Evolutionary conservation across 2,888 invertebrate species (phyloP), one percentile per base, ranked within the genome.

Genomic region (Pseudococcus jackbeardsleyi): DNA sequence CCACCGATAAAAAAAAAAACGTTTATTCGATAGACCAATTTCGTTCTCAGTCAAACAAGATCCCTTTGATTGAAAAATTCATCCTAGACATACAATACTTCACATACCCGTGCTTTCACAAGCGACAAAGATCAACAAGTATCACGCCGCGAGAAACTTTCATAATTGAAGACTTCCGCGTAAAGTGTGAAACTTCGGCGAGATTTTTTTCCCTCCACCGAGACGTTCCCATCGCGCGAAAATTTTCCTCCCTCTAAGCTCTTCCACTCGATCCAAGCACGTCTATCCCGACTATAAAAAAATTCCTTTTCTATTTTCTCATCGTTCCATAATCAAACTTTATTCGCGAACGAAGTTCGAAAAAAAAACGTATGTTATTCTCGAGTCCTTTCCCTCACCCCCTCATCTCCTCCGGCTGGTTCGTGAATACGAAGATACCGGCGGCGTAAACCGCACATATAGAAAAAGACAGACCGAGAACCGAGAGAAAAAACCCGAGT

Each of bases 121-220:
- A 22, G 22, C 22, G 64, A 64, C 64, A 64, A 64, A 64, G 64
- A 64, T 64, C 64, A 64, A 64, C 64, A 64, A 64, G 64, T 64
- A 64, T 64, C 64, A 64, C 64, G 19, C 64, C 64, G 42, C 42
- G 64, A 19, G 64, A 64, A 64, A 64, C 64, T 64, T 64, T 64
- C 64, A 64, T 64, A 64, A 64, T 64, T 64, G 64, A 64, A 64
- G 9, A 64, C 64, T 64, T 64, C 64, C 64, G 42, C 42, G 64
- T 22, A 64, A 64, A 64, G 64, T 64, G 64, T 64, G 64, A 64
- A 64, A 64, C 22, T 64, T 64, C 7, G 19, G 64, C 22, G 22
- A 64, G 64, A 64, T 64, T 64, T 64, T 59, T 64, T 19, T 64
- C 22, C 22, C 64, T 64, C 22, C 22, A 9, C 12, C 8, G 22